Evolutionary conservation across 1,140 invertebrate genomes (phyloP).

Genomic region (Protaetia brevitarsis): DNA sequence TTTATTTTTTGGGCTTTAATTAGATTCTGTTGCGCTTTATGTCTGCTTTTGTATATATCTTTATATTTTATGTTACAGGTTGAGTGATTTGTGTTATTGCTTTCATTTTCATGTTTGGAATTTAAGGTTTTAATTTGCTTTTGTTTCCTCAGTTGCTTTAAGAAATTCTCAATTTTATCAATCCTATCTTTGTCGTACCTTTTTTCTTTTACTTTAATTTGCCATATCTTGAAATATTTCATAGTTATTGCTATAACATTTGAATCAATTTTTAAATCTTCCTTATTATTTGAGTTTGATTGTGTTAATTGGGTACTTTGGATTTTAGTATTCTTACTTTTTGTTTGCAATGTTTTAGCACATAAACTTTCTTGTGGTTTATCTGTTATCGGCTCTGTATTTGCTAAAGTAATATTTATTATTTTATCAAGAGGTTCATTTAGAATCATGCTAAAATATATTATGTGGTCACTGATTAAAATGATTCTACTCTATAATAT

Average conservation of each 20-base stretch:
- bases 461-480: neutral
- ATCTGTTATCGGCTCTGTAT: neutral
- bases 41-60: constrained; percentile 44
- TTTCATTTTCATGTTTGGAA: constrained; percentile 3
- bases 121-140: neutral
- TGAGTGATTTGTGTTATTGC: neutral
- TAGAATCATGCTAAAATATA: constrained; percentile 26
- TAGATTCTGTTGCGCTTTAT: constrained; percentile 61
- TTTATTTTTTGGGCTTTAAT: constrained; percentile 61
- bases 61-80: constrained; percentile 10
- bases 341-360: neutral
- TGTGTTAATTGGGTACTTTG: neutral
- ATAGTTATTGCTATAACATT: neutral
- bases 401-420: constrained; percentile 27
- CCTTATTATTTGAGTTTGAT: neutral
- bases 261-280: neutral
- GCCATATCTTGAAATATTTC: constrained; percentile 22
- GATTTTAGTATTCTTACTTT: neutral
- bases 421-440: constrained; percentile 29
- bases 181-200: neutral
- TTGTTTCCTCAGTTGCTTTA: constrained; percentile 19
- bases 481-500: neutral
- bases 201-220: constrained; percentile 14
- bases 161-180: constrained; percentile 23
- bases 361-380: neutral